Base-by-base conservation (phyloP, 2,888 invertebrate genomes). In the Anoplius nigerrimus region DNA sequence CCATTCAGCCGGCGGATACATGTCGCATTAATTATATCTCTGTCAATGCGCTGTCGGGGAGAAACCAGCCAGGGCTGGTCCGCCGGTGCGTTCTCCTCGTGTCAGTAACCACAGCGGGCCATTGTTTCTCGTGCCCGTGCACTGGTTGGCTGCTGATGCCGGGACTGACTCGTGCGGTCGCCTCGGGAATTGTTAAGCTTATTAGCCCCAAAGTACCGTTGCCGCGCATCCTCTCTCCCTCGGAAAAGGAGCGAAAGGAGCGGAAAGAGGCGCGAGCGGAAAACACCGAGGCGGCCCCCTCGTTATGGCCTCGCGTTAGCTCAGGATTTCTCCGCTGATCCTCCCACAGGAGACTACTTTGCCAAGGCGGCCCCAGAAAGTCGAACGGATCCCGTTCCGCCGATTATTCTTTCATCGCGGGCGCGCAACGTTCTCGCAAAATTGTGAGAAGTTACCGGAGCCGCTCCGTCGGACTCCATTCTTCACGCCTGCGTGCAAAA, bases 1-100 rank as follows among this genome's bases (percentile, higher is more conserved):
- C 80, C 67, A 80, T 81, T 80, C 76, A 79, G 64, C 63, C 76
- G 65, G 68, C 79, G 80, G 75, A 77, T 81, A 79, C 79, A 75
- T 82, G 81, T 81, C 82, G 76, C 81, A 82, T 82, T 82, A 82
- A 82, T 82, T 82, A 82, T 82, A 80, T 82, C 81, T 82, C 81
- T 82, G 77, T 79, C 80, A 75, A 79, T 79, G 79, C 71, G 69
- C 69, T 67, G 72, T 74, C 74, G 34, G 75, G 66, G 64, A 72
- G 71, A 34, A 71, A 69, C 66, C 72, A 69, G 71, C 71, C 63
- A 65, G 70, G 69, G 69, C 73, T 66, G 71, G 62, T 71, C 62
- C 62, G 51, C 62, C 62, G 51, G 45, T 18, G 18, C 46, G 13
- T 54, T 53, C 58, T 24, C 62, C 80, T 81, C 80, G 79, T 80